Evolutionary conservation across 2,113 vertebrate species (phyloP).

Genomic region (Podiceps cristatus): DNA sequence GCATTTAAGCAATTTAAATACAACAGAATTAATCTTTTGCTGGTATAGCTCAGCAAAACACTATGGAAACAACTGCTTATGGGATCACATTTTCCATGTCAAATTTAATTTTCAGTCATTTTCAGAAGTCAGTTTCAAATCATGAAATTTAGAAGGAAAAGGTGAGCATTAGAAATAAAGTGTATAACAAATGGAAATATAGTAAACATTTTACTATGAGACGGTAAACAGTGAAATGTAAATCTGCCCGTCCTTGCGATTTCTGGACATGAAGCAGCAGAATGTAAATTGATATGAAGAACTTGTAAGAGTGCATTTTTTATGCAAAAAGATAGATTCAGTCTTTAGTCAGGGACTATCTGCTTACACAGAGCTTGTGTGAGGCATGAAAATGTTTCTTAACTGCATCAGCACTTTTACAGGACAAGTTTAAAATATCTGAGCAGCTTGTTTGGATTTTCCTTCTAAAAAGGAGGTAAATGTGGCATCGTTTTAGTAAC

Average conservation of each 20-base stretch:
- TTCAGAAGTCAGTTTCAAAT: background rate
- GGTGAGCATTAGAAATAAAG: background rate
- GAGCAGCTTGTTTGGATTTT: background rate
- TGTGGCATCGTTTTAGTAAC: background rate
- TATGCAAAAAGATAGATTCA: background rate
- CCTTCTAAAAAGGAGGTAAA: constrained; percentile 32
- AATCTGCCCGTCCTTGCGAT: background rate
- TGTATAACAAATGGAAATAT: background rate
- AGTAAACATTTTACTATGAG: constrained; percentile 27
- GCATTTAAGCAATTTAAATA: background rate
- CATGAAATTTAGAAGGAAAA: background rate
- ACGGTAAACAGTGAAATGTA: constrained; percentile 17
- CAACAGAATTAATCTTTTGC: background rate
- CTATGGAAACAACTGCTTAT: background rate
- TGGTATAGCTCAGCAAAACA: background rate
- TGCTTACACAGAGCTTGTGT: background rate
- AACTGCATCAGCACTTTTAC: background rate
- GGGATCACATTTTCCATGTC: background rate
- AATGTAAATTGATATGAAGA: background rate
- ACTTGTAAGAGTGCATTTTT: background rate
- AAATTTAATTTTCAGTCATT: background rate
- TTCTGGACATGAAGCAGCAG: background rate
- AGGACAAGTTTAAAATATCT: background rate
- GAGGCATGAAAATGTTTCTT: background rate
- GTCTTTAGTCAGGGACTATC: background rate